Conservation (phyloP, 2,888 invertebrate genomes). For the Fragum whitleyi region DNA sequence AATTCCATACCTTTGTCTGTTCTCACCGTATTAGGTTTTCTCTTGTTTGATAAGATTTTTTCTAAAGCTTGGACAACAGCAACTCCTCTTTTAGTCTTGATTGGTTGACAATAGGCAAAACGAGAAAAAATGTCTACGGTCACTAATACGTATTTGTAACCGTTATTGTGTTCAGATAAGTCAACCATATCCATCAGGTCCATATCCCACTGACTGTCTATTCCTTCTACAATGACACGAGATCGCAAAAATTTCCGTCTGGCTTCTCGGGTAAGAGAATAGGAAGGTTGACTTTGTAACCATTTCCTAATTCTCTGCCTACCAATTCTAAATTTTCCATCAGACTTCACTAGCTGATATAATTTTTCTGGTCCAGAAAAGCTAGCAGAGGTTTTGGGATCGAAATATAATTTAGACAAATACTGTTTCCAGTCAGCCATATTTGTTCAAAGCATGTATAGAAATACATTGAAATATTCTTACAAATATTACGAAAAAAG, state of each 20-base stretch:
- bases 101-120: conserved; percentile 23
- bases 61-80: conserved; percentile 23
- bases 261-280: conserved; percentile 39
- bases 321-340: conserved; percentile 40
- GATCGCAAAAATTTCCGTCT: conserved; percentile 20
- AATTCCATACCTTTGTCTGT: conserved; percentile 38
- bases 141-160: conserved; percentile 40
- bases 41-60: neutral
- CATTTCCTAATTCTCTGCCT: conserved; percentile 39
- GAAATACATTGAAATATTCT: too few relatives aligned
- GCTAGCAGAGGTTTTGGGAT: conserved; percentile 12
- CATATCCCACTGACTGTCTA: conserved; percentile 45
- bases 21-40: conserved; percentile 27
- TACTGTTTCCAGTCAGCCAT: conserved; percentile 35
- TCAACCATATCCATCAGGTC: conserved; percentile 48
- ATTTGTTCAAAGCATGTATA: neutral
- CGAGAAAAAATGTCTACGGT: conserved; percentile 41
- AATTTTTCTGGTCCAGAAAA: conserved; percentile 40
- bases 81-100: conserved; percentile 29
- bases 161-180: conserved; percentile 32
- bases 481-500: too few relatives aligned
- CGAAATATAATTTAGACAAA: conserved; percentile 30
- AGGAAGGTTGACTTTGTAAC: conserved; percentile 47
- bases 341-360: conserved; percentile 33
- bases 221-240: conserved; percentile 1